phyloP scores from a whole-genome alignment of 2,888 invertebrate genomes.

The Lasioglossum leucozonium region DNA sequence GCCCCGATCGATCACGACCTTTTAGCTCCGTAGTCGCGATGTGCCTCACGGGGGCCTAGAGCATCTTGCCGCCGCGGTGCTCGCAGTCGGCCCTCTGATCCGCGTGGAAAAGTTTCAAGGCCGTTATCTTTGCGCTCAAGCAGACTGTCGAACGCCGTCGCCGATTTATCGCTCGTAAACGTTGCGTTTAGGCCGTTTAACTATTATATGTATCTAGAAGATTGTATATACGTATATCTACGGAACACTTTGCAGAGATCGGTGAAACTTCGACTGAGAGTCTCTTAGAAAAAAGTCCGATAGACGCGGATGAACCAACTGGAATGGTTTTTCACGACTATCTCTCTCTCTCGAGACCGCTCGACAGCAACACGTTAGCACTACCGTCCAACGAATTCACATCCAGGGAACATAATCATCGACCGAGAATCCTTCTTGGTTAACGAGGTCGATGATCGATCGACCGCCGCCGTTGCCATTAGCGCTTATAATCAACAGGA shows the following conservation, averaged over 20 bases:
- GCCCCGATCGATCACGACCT: slow-evolving; percentile 72
- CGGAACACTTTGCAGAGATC: background rate
- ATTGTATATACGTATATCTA: background rate
- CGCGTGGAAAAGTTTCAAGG: slow-evolving; percentile 56
- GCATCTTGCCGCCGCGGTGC: slow-evolving; percentile 54
- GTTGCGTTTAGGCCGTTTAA: background rate
- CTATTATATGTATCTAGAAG: no score
- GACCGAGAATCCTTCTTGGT: slow-evolving; percentile 17
- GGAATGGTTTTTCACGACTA: background rate
- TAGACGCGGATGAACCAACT: no score
- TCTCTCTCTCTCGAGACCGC: no score
- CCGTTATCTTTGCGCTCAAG: slow-evolving; percentile 51
- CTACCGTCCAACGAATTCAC: background rate
- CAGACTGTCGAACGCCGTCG: slow-evolving; percentile 4
- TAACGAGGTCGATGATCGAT: slow-evolving; percentile 54
- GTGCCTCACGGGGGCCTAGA: slow-evolving; percentile 49
- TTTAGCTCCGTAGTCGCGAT: slow-evolving; percentile 57
- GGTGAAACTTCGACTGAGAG: background rate
- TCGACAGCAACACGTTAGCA: background rate
- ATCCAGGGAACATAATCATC: slow-evolving; percentile 24
- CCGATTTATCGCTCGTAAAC: slow-evolving; percentile 36
- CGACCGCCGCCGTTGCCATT: slow-evolving; percentile 25
- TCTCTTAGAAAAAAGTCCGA: background rate
- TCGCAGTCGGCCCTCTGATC: slow-evolving; percentile 46
- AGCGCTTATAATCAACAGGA: slow-evolving; percentile 54